Evolutionary conservation across 2,888 invertebrate genomes (phyloP), one percentile per base, ranked within the genome.

Genomic region (Papilio gigon): DNA sequence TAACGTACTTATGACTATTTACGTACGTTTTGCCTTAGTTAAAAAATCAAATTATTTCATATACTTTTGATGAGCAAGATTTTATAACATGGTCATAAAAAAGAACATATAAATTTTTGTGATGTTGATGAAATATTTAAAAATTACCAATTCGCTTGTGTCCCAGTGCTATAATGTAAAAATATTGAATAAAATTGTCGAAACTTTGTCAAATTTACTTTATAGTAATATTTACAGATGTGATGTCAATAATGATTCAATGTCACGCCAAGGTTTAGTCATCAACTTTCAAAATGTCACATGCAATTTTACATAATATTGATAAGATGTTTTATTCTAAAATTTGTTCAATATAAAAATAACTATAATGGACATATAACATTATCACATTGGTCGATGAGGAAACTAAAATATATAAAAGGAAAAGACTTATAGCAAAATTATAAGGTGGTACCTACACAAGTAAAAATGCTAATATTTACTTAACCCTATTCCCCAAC

Each of bases 211-310:
- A 61, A 37, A 17, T 6, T 53, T 53, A 53, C 17, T 70, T 70
- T 73, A 84, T 82, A 83, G 84, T 85, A 83, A 73, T 73, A 77
- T 74, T 75, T 75, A 77, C 75, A 79, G 73, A 73, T 74, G 76
- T 77, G 47, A 77, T 53, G 53, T 30, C 2, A 27, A 12, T 56
- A 56, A 30, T 56, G 9, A 17, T 56, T 56, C 9, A 30, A 53
- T 30, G 53, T 30, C 53, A 17, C 9, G n/a, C 3, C 3, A 56
- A 53, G 2, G n/a, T 53, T 5, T 14, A 22, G 50, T 53, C 30
- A 30, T 56, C n/a, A 30, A 50, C 76, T 76, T 76, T 75, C 75
- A 75, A 75, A 72, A 75, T 77, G 74, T 78, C 67, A 71, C 67
- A 68, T 59, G 50, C 65, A 65, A 60, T 65, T 62, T 71, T 65